Evolutionary conservation across 1,140 invertebrate genomes (phyloP).

Genomic region (Tribolium madens): DNA sequence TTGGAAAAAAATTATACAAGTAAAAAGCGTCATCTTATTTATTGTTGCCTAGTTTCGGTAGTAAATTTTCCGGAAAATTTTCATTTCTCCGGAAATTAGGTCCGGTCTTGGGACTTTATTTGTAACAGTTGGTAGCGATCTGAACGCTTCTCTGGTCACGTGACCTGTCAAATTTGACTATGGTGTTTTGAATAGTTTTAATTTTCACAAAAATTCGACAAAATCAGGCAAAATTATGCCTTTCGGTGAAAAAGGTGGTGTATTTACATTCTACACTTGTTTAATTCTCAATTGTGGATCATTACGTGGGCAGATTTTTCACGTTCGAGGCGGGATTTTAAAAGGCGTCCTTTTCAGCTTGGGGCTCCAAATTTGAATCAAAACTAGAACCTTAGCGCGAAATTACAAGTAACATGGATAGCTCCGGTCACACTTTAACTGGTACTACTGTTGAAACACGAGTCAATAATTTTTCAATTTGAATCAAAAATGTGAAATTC

Average conservation of each 20-base stretch:
- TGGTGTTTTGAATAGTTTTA: slow-evolving; percentile 58
- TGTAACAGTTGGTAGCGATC: slow-evolving; percentile 48
- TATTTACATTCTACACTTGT: background rate
- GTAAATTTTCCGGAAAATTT: slow-evolving; percentile 49
- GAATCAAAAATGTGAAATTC: background rate
- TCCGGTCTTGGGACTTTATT: slow-evolving; percentile 9
- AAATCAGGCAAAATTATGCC: slow-evolving; percentile 47
- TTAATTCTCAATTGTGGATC: slow-evolving; percentile 1
- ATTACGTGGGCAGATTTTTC: background rate
- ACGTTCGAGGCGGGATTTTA: slow-evolving; percentile 19
- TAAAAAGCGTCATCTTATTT: background rate
- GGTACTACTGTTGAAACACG: background rate
- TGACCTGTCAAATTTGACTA: slow-evolving; percentile 59
- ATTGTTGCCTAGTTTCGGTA: slow-evolving; percentile 42
- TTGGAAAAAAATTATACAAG: background rate
- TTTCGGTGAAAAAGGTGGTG: slow-evolving; percentile 51
- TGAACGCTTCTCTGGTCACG: slow-evolving; percentile 49
- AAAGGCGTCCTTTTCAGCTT: slow-evolving; percentile 45
- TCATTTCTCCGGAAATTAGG: slow-evolving; percentile 45
- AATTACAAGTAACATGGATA: background rate
- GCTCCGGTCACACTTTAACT: background rate
- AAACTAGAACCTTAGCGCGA: background rate
- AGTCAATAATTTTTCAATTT: background rate
- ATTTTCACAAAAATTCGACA: slow-evolving; percentile 46
- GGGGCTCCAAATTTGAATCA: slow-evolving; percentile 46